Base-by-base conservation (phyloP, 2,113 vertebrate species). In the Mola mola region DNA sequence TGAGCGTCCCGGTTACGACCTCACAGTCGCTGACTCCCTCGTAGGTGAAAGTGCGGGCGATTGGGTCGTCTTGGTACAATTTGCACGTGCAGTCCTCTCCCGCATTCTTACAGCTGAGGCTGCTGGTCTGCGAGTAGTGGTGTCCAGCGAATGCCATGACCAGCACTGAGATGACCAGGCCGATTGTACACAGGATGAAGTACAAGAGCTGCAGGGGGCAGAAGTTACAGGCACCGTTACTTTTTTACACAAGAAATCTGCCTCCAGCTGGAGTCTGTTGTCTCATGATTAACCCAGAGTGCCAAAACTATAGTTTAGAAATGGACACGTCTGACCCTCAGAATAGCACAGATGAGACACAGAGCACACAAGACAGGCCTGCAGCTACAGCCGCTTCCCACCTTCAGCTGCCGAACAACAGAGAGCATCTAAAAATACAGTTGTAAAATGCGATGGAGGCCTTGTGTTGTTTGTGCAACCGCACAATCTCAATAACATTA, bases 21-120 rank as follows among this genome's bases (percentile, higher is more conserved):
- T 41, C 48, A 0, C 97, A 99, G 90, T 96, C 92, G 0, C 70
- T 48, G 15, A 93, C 91, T 0, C 83, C 91, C 42, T 70, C 48
- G 68, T 97, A 99, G 62, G 83, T 29, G 56, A 99, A 95, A 81
- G 89, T 94, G 59, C 96, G 93, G 24, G 95, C 84, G 0, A 99
- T 93, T 0, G 94, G 94, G 79, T 98, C 97, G 0, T 50, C 50
- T 0, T 82, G 72, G 40, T 97, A 92, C 87, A 95, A 75, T 1
- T 70, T 94, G 90, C 97, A 99, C 19, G 84, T 61, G 52, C 97
- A 99, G 75, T 90, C 83, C 0, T 55, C 71, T 0, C 36, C 5
- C 4, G 20, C 24, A 43, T 66, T 55, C 28, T 34, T 6, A 0
- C 97, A 99, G 69, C 48, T 92, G 43, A 96, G 91, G 69, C 66